Percentiles rank a stretch among this genome's conserved stretches.
phyloP scores from a whole-genome alignment of 2,113 vertebrate species.

The Megalops atlanticus region DNA sequence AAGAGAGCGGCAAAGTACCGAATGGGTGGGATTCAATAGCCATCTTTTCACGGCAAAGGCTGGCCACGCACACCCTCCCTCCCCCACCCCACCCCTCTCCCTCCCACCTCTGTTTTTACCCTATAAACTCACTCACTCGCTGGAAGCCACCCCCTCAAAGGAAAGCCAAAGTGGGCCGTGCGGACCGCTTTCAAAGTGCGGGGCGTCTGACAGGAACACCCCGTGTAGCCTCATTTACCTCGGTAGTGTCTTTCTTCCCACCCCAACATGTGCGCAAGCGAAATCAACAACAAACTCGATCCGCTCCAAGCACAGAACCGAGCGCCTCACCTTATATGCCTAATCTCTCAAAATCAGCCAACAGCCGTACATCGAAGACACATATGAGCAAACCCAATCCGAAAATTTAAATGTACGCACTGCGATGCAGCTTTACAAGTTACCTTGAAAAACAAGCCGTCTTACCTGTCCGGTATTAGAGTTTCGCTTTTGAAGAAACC shows the following conservation, averaged over 20 bases:
- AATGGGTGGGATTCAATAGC: constrained; percentile 62
- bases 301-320: not conserved
- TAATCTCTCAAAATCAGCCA: not conserved
- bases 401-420: no score
- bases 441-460: not conserved
- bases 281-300: constrained; percentile 32
- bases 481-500: constrained; percentile 71
- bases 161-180: constrained; percentile 73
- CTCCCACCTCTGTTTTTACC: constrained; percentile 67
- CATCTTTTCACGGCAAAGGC: constrained; percentile 59
- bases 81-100: constrained; percentile 71
- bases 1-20: constrained; percentile 52
- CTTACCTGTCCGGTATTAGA: constrained; percentile 64
- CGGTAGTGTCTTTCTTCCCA: constrained; percentile 62
- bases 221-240: constrained; percentile 69
- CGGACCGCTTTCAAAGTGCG: constrained; percentile 52
- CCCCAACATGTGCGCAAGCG: constrained; percentile 71
- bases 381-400: no score
- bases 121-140: constrained; percentile 67
- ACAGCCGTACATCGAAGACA: not conserved
- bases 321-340: not conserved
- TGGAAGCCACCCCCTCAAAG: constrained; percentile 66
- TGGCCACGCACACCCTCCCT: constrained; percentile 57
- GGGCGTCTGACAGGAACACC: constrained; percentile 69
- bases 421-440: no score